These are phyloP conservation scores for Lophochroa leadbeateri DNA, from an alignment of 2,113 vertebrate genomes.

Conservation along the genomic window DNA sequence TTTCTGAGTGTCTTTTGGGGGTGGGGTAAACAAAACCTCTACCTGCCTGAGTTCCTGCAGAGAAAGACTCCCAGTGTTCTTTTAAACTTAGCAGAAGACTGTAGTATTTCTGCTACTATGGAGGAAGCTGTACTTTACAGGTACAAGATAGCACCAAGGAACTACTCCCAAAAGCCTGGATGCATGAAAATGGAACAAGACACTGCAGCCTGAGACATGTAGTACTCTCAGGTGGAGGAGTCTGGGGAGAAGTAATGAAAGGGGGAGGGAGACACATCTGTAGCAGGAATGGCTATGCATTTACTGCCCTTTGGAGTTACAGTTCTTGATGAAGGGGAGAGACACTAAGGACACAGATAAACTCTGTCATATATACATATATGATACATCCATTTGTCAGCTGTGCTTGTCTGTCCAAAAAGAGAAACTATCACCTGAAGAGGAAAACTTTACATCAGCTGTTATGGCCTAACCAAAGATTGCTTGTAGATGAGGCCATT, in stretches of 20 bases:
- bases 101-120: background rate
- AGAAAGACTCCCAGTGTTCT: background rate
- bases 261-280: background rate
- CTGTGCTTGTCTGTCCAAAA: background rate
- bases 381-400: background rate
- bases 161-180: background rate
- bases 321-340: background rate
- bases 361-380: background rate
- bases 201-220: background rate
- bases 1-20: background rate
- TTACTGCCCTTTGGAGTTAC: background rate
- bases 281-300: background rate
- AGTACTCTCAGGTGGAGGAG: background rate
- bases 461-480: background rate
- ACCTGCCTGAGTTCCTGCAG: background rate
- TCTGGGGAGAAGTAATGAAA: background rate
- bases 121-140: background rate
- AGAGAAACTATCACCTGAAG: background rate
- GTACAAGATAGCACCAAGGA: background rate
- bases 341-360: background rate
- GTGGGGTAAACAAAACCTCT: background rate
- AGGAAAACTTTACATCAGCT: background rate
- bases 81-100: background rate
- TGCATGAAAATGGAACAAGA: background rate
- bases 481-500: background rate